Conservation (phyloP, 2,113 vertebrate species). For the Poeciliopsis turrubarensis region DNA sequence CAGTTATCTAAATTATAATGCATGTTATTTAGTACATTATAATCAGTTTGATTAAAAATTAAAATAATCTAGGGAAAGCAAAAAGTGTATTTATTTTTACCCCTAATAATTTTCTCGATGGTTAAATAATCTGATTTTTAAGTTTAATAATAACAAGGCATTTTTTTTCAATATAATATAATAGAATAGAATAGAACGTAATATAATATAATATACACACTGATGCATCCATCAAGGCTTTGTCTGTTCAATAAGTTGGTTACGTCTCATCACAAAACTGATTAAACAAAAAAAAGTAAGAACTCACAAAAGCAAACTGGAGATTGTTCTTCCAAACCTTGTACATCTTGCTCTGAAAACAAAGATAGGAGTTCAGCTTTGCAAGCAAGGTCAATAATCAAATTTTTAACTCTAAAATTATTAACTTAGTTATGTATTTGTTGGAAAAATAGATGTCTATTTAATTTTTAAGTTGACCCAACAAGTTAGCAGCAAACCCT, state of each 20-base stretch:
- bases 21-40: too few species aligned
- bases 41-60: too few species aligned
- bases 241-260: neutral
- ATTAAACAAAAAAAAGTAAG: neutral
- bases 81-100: too few species aligned
- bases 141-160: too few species aligned
- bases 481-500: neutral
- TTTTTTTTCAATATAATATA: too few species aligned
- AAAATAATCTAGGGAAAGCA: too few species aligned
- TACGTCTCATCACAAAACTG: neutral
- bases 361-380: neutral
- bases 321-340: conserved; percentile 71
- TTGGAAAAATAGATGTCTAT: neutral
- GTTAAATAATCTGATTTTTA: too few species aligned
- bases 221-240: neutral
- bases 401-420: neutral
- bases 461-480: neutral
- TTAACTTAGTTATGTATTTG: neutral
- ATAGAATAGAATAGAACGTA: too few species aligned
- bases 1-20: too few species aligned
- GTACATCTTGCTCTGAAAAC: conserved; percentile 81
- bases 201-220: neutral
- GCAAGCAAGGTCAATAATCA: neutral
- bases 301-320: conserved; percentile 85
- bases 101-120: too few species aligned